Percentiles rank a stretch among this genome's conserved stretches.
Evolutionary conservation across 2,113 vertebrate genomes (phyloP).

Genomic region (Gyps fulvus): DNA sequence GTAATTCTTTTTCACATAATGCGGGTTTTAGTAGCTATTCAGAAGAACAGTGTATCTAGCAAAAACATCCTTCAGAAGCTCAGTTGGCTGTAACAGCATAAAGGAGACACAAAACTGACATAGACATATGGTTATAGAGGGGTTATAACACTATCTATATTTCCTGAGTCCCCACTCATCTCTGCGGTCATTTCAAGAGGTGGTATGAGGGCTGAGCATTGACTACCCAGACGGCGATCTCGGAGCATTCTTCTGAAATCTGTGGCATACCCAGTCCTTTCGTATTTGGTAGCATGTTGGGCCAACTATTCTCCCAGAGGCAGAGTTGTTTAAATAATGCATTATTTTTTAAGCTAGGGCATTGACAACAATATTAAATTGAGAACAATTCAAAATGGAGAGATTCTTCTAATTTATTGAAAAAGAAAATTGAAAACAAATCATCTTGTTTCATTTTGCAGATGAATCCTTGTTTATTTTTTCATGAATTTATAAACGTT

Average conservation of each 20-base stretch:
- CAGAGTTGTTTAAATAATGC: not conserved
- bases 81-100: not conserved
- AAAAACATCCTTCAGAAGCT: not conserved
- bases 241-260: not conserved
- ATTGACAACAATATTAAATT: not conserved
- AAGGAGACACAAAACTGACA: not conserved
- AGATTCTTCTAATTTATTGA: not conserved
- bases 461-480: not conserved
- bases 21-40: not conserved
- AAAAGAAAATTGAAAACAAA: not conserved
- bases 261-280: not conserved
- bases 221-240: not conserved
- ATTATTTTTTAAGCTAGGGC: not conserved
- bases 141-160: not conserved
- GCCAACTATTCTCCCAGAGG: not conserved
- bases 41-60: not conserved
- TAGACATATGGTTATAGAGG: not conserved
- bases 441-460: not conserved
- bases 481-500: not conserved
- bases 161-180: not conserved
- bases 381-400: not conserved
- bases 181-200: not conserved
- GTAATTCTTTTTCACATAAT: not conserved
- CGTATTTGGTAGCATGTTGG: not conserved
- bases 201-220: not conserved